Evolutionary conservation across 2,888 invertebrate genomes (phyloP), one percentile per base, ranked within the genome.

Genomic region (Drosophila atroscutellata): DNA sequence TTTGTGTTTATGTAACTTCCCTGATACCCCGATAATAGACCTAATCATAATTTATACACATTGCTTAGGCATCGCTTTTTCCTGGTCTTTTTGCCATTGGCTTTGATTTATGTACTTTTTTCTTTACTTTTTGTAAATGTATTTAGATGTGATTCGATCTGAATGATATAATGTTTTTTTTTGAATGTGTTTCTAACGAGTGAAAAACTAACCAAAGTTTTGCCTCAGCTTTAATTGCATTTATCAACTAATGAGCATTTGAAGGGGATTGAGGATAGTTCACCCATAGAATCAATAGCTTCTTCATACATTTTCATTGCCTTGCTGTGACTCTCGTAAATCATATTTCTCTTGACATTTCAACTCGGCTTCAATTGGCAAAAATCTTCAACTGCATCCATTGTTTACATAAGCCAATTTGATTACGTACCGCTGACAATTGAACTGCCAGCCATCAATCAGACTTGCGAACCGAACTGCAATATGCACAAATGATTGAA

Each of bases 41-140:
- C 76, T 89, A 87, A 87, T 87, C 89, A 89, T 85, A 87, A 87
- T 89, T 87, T 86, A 86, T 86, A 75, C 69, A 72, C 72, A 80
- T 54, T 77, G 76, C 76, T 74, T 37, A 55, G 80, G 55, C 72
- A 72, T 68, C 49, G 68, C 69, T 74, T 65, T 71, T 55, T 75
- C 55, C 66, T 64, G 54, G 30, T 4, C 36, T 52, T 39, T 61
- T 9, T 56, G 57, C 50, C 61, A 32, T 62, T 64, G 50, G 2
- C 34, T 59, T 64, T 84, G 83, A 82, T 84, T 84, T 86, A 84
- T 87, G 72, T 54, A 32, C 28, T 51, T 61, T 54, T 54, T 52
- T 18, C 18, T 3, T 24, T 45, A 45, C 7, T 26, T 55, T 13
- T 15, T n/a, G 28, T 55, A 34, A 56, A 61, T 54, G 32, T 57